Evolutionary conservation across 2,888 invertebrate genomes (phyloP).

Genomic region (Pheosia tremula): DNA sequence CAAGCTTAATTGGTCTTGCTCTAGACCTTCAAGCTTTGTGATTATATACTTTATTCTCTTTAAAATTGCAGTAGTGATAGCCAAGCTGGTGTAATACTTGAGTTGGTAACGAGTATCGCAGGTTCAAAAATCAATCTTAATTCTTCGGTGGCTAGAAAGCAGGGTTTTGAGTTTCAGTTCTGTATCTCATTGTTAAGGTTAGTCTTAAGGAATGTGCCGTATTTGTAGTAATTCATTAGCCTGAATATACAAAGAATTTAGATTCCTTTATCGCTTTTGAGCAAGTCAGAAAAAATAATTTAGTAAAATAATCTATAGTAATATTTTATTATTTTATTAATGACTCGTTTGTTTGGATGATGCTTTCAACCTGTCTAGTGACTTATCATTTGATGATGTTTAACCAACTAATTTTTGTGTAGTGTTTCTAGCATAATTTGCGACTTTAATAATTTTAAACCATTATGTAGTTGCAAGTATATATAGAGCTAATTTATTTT

Average conservation of each 20-base stretch:
- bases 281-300: background rate
- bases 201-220: background rate
- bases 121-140: background rate
- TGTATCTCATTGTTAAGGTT: background rate
- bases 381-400: background rate
- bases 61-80: too few species aligned
- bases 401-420: background rate
- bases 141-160: background rate
- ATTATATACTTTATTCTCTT: too few species aligned
- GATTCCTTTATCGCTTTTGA: background rate
- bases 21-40: background rate
- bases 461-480: too few species aligned
- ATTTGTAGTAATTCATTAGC: constrained; percentile 1
- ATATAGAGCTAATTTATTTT: too few species aligned
- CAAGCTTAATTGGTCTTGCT: background rate
- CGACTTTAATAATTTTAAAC: background rate
- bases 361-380: background rate
- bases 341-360: background rate
- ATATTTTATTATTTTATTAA: background rate
- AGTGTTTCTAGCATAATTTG: background rate
- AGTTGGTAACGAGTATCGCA: too few species aligned
- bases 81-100: too few species aligned
- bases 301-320: background rate
- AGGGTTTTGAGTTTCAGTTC: too few species aligned
- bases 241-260: background rate